These are phyloP conservation scores for Cyrtorhinus lividipennis DNA, from an alignment of 1,140 invertebrate species.

Conservation along the genomic window DNA sequence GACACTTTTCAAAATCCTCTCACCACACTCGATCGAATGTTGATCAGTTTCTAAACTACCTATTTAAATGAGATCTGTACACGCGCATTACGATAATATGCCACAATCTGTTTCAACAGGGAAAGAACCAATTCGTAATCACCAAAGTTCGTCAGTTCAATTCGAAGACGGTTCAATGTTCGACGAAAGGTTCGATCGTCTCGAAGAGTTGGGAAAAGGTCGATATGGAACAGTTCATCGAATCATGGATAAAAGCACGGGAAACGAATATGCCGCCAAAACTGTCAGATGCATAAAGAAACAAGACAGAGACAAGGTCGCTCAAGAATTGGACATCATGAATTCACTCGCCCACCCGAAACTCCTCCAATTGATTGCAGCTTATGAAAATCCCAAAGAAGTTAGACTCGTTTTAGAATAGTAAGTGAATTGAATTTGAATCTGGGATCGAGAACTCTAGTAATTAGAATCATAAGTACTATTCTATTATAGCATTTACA, in stretches of 20 bases:
- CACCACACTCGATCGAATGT: too few species aligned
- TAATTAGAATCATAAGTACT: too few species aligned
- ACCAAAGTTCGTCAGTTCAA: constrained; percentile 26
- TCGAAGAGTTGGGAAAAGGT: constrained; percentile 67
- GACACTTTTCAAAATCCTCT: too few species aligned
- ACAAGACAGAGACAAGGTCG: constrained; percentile 70
- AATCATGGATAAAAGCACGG: constrained; percentile 52
- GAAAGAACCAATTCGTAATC: too few species aligned
- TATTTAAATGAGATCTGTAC: too few species aligned
- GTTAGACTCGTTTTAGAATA: constrained; percentile 89
- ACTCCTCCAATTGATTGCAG: constrained; percentile 70
- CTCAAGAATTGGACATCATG: constrained; percentile 87
- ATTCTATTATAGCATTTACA: neutral
- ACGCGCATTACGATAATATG: too few species aligned
- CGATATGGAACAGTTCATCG: constrained; percentile 57
- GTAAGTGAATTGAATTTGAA: constrained; percentile 60
- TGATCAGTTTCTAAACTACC: too few species aligned
- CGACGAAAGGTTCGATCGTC: constrained; percentile 41
- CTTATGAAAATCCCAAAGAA: constrained; percentile 71
- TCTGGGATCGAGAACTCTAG: too few species aligned
- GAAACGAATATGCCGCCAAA: constrained; percentile 72
- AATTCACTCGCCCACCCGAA: constrained; percentile 78
- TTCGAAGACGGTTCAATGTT: constrained; percentile 42
- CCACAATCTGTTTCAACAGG: too few species aligned
- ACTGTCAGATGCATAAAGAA: constrained; percentile 68